A percentile compares a stretch with the other conserved stretches of the same genome.
These are phyloP conservation scores for Athene noctua DNA, from an alignment of 2,113 vertebrate genomes.

Conservation along the genomic window DNA sequence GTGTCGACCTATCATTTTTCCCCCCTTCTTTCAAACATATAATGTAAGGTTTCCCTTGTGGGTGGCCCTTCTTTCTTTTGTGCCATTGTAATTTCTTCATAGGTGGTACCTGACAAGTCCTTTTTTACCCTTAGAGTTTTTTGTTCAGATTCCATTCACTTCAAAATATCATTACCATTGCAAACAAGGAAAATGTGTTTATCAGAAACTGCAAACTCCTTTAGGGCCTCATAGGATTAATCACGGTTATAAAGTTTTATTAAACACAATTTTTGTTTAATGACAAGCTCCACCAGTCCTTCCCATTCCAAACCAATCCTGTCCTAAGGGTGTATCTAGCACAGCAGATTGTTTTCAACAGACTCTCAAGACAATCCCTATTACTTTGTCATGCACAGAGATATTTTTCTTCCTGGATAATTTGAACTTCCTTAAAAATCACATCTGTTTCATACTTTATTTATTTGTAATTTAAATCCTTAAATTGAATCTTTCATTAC, in stretches of 20 bases:
- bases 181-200: slow-evolving; percentile 88
- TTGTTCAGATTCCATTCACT: slow-evolving; percentile 81
- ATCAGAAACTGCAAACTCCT: slow-evolving; percentile 87
- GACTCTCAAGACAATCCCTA: slow-evolving; percentile 85
- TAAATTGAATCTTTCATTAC: slow-evolving; percentile 89
- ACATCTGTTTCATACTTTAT: slow-evolving; percentile 91
- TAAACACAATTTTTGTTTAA: slow-evolving; percentile 93
- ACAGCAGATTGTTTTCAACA: slow-evolving; percentile 88
- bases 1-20: not conserved
- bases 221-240: slow-evolving; percentile 90
- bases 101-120: slow-evolving; percentile 75
- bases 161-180: slow-evolving; percentile 87
- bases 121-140: slow-evolving; percentile 69
- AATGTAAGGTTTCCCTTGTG: slow-evolving; percentile 56
- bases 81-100: slow-evolving; percentile 65
- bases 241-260: slow-evolving; percentile 93
- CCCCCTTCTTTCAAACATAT: not conserved
- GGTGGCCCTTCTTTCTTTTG: slow-evolving; percentile 62
- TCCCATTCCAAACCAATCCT: slow-evolving; percentile 84
- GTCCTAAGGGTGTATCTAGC: slow-evolving; percentile 85
- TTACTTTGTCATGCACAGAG: slow-evolving; percentile 87
- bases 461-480: slow-evolving; percentile 91
- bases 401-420: slow-evolving; percentile 89
- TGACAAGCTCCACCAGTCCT: slow-evolving; percentile 89
- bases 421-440: slow-evolving; percentile 89